phyloP scores from a whole-genome alignment of 2,888 invertebrate species.

The Ophion slaviceki region DNA sequence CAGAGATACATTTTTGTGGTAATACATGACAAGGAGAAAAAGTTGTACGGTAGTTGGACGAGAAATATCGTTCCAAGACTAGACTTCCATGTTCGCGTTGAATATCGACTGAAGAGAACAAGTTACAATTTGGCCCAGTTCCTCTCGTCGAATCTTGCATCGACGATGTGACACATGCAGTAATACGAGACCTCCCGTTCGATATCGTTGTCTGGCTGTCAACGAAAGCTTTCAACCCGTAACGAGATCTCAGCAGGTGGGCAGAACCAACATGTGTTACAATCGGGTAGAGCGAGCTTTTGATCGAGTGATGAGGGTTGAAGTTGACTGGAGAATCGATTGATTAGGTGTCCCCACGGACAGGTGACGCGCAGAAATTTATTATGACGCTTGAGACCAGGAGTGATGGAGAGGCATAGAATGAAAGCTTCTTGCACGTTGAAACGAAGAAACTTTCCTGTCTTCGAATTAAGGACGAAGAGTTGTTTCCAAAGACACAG shows the following conservation, averaged over 20 bases:
- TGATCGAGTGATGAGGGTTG: slow-evolving; percentile 36
- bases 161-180: not conserved
- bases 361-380: slow-evolving; percentile 5
- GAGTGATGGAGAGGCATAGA: not conserved
- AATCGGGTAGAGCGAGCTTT: slow-evolving; percentile 14
- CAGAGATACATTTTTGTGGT: no score
- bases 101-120: not conserved
- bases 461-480: not conserved
- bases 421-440: not conserved
- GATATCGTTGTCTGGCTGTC: slow-evolving; percentile 16
- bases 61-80: not conserved
- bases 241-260: slow-evolving; percentile 16
- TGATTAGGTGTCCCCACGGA: not conserved
- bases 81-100: not conserved
- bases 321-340: slow-evolving; percentile 27
- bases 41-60: not conserved
- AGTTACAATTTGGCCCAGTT: not conserved
- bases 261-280: slow-evolving; percentile 20
- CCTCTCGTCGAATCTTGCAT: not conserved
- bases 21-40: no score
- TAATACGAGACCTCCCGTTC: slow-evolving; percentile 5
- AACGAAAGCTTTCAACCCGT: not conserved
- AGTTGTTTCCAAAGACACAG: not conserved
- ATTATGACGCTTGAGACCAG: not conserved
- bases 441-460: slow-evolving; percentile 10